These are phyloP conservation scores for Trisateles emortualis DNA, from an alignment of 2,888 invertebrate genomes.

Conservation along the genomic window DNA sequence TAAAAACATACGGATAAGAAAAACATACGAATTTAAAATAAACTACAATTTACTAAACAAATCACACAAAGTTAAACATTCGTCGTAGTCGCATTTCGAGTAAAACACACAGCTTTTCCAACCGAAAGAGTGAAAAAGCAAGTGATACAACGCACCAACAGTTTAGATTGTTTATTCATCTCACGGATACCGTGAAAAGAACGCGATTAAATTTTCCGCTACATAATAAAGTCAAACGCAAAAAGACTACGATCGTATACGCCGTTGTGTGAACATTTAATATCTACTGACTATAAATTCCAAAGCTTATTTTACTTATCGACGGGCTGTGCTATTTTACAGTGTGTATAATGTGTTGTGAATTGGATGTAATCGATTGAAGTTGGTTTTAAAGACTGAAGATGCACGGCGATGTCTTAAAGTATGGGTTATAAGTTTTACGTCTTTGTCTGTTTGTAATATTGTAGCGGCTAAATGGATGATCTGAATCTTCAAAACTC, in stretches of 20 bases:
- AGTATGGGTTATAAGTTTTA: too few species aligned
- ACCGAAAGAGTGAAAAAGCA: slow-evolving; percentile 55
- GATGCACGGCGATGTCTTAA: too few species aligned
- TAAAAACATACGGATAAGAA: too few species aligned
- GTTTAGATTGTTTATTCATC: slow-evolving; percentile 76
- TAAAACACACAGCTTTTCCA: slow-evolving; percentile 53
- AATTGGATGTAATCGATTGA: slow-evolving; percentile 10
- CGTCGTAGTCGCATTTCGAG: slow-evolving; percentile 42
- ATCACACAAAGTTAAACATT: slow-evolving; percentile 2
- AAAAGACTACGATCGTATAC: slow-evolving; percentile 55
- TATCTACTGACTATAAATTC: slow-evolving; percentile 45
- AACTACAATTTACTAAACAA: slow-evolving; percentile 8
- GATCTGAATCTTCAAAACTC: too few species aligned
- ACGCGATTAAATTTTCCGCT: slow-evolving; percentile 81
- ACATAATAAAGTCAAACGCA: slow-evolving; percentile 74
- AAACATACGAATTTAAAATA: too few species aligned
- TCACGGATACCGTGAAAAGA: slow-evolving; percentile 76
- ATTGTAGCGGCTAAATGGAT: too few species aligned
- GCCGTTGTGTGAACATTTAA: slow-evolving; percentile 48
- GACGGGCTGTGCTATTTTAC: slow-evolving; percentile 18
- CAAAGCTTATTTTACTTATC: slow-evolving; percentile 35
- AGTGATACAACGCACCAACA: slow-evolving; percentile 44
- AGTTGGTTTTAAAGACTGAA: background rate
- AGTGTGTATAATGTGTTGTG: slow-evolving; percentile 14
- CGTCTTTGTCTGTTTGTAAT: too few species aligned